Evolutionary conservation across 2,797 vertebrate genomes (phyloP), one percentile per base, ranked within the genome.

Genomic region (Echiichthys vipera): DNA sequence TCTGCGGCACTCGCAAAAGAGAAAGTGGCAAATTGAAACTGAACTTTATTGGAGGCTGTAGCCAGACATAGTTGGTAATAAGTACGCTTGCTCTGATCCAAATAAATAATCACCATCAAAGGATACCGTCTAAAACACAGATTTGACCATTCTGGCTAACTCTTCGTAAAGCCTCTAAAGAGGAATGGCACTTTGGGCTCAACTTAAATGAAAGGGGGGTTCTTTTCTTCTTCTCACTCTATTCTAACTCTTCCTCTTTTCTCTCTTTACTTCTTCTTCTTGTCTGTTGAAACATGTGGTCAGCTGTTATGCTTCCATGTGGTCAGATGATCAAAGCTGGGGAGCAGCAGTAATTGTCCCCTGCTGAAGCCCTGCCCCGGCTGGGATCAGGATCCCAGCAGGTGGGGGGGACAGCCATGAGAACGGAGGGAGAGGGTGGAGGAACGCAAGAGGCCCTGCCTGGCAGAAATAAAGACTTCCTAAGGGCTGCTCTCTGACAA

Each of bases 231-330:
- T 82, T 84, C 85, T 55, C 77, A 2, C 73, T 58, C 81, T 64
- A 89, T 90, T 91, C 87, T 84, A 84, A 84, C 83, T 85, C 83
- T 86, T 84, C 83, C 71, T 86, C 74, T 64, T 85, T 89, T 87
- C 87, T 89, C 72, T 77, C 88, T 88, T 81, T 81, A 80, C 86
- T 88, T 79, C 87, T 81, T 89, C 90, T 96, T 93, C 97, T 97
- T 97, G 96, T 97, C 97, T 96, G 96, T 96, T 97, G 95, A 98
- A 98, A 99, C 97, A 98, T 99, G 98, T 98, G 98, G 97, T 99
- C 97, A 98, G 98, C 97, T 98, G 97, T 98, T 98, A 96, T 96
- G 96, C 96, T 97, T 97, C 97, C 97, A 99, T 99, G 98, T 98
- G 97, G 98, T 97, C 97, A 99, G 97, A 98, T 97, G 97, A 99